Evolutionary conservation across 1,140 invertebrate species (phyloP), one percentile per base, ranked within the genome.

Genomic region (Lethrus apterus): DNA sequence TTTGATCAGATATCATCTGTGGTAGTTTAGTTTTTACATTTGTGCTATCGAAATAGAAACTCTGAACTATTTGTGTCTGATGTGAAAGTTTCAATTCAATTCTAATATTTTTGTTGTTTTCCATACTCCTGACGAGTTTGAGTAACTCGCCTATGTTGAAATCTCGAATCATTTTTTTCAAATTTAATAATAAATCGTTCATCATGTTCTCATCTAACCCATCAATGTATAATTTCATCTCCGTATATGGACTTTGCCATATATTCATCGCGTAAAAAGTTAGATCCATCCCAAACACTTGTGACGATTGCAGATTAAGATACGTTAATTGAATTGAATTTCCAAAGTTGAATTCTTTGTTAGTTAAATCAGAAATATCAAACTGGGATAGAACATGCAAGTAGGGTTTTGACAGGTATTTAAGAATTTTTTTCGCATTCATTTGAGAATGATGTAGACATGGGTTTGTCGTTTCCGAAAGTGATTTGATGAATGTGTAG

Each of bases 401-500:
- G 15, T 54, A 35, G 10, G 54, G 47, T 34, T 30, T 40, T 10
- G 11, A 32, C 20, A 48, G 26, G 17, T 51, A 48, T 19, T 32
- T 41, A 4, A 60, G 15, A 2, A 62, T 11, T 45, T 57, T 34
- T 46, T 43, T 51, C 29, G 62, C n/a, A 50, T 60, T 11, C 55
- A 63, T 3, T 41, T 47, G 19, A 62, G 52, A 14, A 56, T 51
- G 21, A 58, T 67, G 19, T 45, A 59, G 44, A 32, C 70, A 72
- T 23, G 68, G 63, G 35, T 67, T 58, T 5, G 57, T 59, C 4
- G 63, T 61, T 36, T 63, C 54, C 0, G 63, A 52, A n/a, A 72
- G 42, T 17, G 56, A 54, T 45, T 65, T 54, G n/a, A 72, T 30
- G 0, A 63, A 68, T 1, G 62, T 68, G 29, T 71, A 58, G 48